Evolutionary conservation across 2,888 invertebrate genomes (phyloP).

Genomic region (Pristionchus arcanus): DNA sequence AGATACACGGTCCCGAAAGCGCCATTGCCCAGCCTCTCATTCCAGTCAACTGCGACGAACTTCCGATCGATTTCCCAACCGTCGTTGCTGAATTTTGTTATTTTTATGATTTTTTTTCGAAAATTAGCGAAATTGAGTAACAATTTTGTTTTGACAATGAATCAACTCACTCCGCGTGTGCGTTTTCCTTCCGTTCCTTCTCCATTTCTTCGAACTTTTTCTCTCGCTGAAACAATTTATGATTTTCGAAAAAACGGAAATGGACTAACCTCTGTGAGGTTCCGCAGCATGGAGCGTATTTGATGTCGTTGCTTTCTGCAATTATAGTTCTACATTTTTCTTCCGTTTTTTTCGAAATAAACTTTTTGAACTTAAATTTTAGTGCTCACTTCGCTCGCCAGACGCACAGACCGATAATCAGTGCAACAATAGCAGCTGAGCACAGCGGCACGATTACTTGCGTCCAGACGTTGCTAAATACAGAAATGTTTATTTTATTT

Average conservation of each 20-base stretch:
- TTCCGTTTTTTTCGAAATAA: background rate
- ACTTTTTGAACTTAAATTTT: background rate
- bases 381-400: background rate
- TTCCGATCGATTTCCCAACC: constrained; percentile 39
- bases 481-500: too few relatives aligned
- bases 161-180: background rate
- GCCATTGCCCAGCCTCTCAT: background rate
- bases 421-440: background rate
- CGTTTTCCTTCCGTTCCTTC: background rate
- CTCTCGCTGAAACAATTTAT: background rate
- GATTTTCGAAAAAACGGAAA: background rate
- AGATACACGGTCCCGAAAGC: constrained; percentile 51
- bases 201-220: constrained; percentile 2
- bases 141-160: background rate
- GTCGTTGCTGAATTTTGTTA: background rate
- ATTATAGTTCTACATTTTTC: background rate
- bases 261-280: background rate
- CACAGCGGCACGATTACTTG: background rate
- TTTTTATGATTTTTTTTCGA: background rate
- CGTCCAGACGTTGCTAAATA: constrained; percentile 6
- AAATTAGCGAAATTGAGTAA: background rate
- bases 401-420: background rate
- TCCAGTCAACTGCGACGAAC: constrained; percentile 27
- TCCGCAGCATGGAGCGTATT: background rate
- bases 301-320: background rate